Evolutionary conservation across 2,113 vertebrate genomes (phyloP), one percentile per base, ranked within the genome.

Genomic region (Hippocampus guttulatus): DNA sequence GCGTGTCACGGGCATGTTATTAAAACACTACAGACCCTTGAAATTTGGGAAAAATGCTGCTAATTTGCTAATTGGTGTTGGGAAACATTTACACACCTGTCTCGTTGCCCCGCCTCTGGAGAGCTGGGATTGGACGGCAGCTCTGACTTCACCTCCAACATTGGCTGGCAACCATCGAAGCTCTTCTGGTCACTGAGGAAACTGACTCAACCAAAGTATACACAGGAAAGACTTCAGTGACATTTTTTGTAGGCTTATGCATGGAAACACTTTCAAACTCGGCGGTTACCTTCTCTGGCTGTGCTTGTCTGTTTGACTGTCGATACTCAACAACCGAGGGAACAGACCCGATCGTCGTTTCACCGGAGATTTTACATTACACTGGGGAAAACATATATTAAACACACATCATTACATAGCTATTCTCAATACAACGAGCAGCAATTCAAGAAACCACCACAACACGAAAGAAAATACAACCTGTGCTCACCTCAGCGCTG

Each of bases 61-160:
- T n/a, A n/a, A n/a, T n/a, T n/a, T 45, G 12, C 10, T 7, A 51
- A 51, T 18, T 7, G 49, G 49, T 51, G 20, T 51, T 21, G 49
- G 2, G 8, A 9, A 20, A 21, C 20, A 21, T 20, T 8, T 40
- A 64, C 80, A 92, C 90, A 97, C 97, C 95, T 94, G 57, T 99
- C 96, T 86, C 96, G 98, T 85, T 91, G 92, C 75, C 93, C 96
- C 80, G 96, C 96, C 89, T 99, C 97, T 1, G 97, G 97, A 21
- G 97, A 98, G 86, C 97, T 98, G 51, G 97, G 97, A 82, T 99
- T 99, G 43, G 97, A 99, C 0, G 91, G 95, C 0, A 95, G 94
- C 88, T 99, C 97, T 27, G 95, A 95, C 79, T 92, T 96, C 47
- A 94, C 88, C 71, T 99, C 97, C 76, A 96, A 96, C 38, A 94